Base-by-base conservation (phyloP, 2,888 invertebrate species). In the Mimachlamys varia region DNA sequence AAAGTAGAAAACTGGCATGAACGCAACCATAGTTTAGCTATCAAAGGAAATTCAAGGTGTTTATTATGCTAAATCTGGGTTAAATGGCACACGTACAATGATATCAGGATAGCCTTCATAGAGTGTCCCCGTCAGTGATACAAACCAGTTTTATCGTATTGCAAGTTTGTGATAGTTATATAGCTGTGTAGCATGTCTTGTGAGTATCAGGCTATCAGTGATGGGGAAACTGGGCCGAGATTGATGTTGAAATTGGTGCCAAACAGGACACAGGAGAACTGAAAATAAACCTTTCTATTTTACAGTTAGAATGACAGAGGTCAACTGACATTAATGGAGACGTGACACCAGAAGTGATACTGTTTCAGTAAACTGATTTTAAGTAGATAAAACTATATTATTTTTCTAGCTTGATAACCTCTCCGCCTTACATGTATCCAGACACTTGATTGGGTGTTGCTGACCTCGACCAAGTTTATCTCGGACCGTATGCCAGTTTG, bases 11-110 rank as follows among this genome's bases (percentile, higher is more conserved):
- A 12, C 76, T 76, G 76, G 76, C 76, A 76, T 19, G 33, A 33
- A 27, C 27, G 33, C 76, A 76, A 76, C 33, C 76, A 76, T 13
- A 76, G 33, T 22, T 27, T 76, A 27, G 33, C 76, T 22, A 76
- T 76, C 76, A 76, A 76, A 76, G 2, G 33, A 76, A 76, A 33
- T 15, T 76, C 33, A 27, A 76, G 12, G 22, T 33, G 76, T 76
- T n/a, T 76, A 76, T 76, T 27, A 76, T 33, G 76, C 13, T 76
- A 76, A 76, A 76, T 76, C 76, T 76, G 27, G 76, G 76, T 76
- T 76, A 76, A 76, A 76, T 76, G 76, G 33, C 76, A 76, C 76
- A 62, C 62, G 62, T 62, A 62, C 62, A 76, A 33, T 33, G 76
- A 33, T 76, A 76, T 76, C 76, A 12, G 15, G 27, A 12, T 10